Evolutionary conservation across 2,113 vertebrate species (phyloP).

Genomic region (Aspiorhynchus laticeps): DNA sequence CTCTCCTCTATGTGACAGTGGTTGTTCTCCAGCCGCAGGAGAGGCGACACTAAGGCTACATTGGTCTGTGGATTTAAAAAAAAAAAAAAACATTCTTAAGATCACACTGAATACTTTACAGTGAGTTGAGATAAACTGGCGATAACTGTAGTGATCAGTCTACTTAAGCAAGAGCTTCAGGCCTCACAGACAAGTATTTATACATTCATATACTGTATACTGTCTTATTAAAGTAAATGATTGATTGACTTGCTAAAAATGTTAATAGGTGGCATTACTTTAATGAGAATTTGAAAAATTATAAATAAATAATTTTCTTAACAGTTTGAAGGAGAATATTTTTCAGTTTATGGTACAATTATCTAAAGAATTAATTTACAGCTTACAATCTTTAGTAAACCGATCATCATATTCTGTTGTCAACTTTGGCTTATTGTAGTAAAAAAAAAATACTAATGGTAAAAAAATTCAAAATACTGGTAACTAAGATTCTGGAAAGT

Average conservation of each 20-base stretch:
- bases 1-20: conserved; percentile 99
- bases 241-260: too few species aligned
- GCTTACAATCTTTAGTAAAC: not conserved
- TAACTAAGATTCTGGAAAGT: not conserved
- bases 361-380: not conserved
- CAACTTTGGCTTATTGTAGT: not conserved
- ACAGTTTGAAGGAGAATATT: not conserved
- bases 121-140: not conserved
- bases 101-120: not conserved
- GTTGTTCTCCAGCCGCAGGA: conserved; percentile 96
- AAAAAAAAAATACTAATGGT: not conserved
- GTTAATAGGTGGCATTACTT: not conserved
- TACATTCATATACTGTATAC: too few species aligned
- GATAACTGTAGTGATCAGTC: not conserved
- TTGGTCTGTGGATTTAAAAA: conserved; percentile 81
- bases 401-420: not conserved
- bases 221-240: not conserved
- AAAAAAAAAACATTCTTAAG: not conserved
- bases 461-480: not conserved
- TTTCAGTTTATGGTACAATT: not conserved
- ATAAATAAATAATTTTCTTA: not conserved
- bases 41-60: conserved; percentile 91
- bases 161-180: not conserved
- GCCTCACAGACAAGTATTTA: not conserved
- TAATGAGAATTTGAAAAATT: not conserved